phyloP scores from a whole-genome alignment of 2,113 vertebrate genomes.

The Nestor notabilis region DNA sequence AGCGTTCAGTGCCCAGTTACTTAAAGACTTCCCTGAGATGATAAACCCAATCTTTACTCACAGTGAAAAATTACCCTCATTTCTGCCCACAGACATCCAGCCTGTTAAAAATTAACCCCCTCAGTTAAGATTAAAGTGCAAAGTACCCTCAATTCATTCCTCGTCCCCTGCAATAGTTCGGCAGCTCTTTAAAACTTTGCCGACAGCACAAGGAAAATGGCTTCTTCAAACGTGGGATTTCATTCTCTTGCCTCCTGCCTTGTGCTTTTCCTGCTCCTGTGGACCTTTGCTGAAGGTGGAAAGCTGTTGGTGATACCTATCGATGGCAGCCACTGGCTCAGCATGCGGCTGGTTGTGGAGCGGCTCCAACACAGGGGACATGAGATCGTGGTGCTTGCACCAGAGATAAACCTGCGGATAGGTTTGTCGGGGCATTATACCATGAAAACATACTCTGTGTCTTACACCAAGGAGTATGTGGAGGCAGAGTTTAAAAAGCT shows the following conservation, averaged over 20 bases:
- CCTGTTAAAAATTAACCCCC: background rate
- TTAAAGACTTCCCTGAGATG: background rate
- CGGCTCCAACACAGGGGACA: slow-evolving; percentile 81
- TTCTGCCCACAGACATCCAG: background rate
- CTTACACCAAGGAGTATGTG: slow-evolving; percentile 68
- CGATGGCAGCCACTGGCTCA: slow-evolving; percentile 89
- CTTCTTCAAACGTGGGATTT: background rate
- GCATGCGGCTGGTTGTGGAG: slow-evolving; percentile 67
- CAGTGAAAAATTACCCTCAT: background rate
- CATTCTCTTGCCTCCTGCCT: background rate
- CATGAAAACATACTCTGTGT: slow-evolving; percentile 71
- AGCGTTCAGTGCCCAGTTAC: background rate
- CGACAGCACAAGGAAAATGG: background rate
- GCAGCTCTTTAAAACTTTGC: rapidly evolving
- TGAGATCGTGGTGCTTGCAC: slow-evolving; percentile 75
- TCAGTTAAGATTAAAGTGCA: background rate
- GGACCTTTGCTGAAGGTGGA: slow-evolving; percentile 54
- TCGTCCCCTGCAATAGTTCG: rapidly evolving
- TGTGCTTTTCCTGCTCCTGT: background rate
- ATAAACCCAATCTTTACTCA: background rate
- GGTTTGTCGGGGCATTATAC: slow-evolving; percentile 65
- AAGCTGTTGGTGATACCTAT: slow-evolving; percentile 84
- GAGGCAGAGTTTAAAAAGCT: slow-evolving; percentile 45
- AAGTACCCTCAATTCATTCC: background rate
- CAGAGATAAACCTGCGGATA: slow-evolving; percentile 76